phyloP scores from a whole-genome alignment of 2,113 vertebrate species.

The Paramisgurnus dabryanus region DNA sequence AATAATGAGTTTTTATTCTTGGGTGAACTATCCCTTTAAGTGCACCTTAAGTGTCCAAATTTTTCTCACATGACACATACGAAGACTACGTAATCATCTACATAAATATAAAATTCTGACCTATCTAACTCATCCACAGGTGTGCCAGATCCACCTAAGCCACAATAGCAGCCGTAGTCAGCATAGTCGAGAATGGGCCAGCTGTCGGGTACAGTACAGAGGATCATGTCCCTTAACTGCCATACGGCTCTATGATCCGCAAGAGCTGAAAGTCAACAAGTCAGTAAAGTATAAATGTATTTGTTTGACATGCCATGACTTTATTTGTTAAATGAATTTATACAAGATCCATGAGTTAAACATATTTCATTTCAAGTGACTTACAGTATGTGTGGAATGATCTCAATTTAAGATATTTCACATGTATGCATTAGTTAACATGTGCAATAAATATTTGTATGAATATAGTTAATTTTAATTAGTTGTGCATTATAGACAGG shows the following conservation, averaged over 20 bases:
- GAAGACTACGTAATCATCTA: background rate
- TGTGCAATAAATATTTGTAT: too few species aligned
- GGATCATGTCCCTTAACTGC: conserved; percentile 79
- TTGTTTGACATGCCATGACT: background rate
- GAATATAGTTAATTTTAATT: too few species aligned
- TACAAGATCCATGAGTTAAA: too few species aligned
- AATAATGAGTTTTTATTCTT: too few species aligned
- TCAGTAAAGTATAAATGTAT: background rate
- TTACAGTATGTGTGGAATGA: too few species aligned
- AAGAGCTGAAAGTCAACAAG: background rate
- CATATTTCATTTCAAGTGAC: too few species aligned
- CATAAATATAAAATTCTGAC: conserved; percentile 61
- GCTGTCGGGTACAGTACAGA: conserved; percentile 76
- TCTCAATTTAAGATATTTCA: too few species aligned
- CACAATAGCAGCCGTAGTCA: conserved; percentile 88
- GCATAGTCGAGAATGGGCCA: conserved; percentile 69
- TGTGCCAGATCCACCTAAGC: conserved; percentile 80
- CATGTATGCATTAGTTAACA: too few species aligned
- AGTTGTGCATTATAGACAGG: too few species aligned
- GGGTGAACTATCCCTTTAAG: too few species aligned
- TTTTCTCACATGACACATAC: background rate
- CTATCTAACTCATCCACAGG: conserved; percentile 84
- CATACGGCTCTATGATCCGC: conserved; percentile 60
- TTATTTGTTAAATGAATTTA: too few species aligned
- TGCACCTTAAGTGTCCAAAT: background rate